Conservation (phyloP, 2,113 vertebrate species). For the Cacatua alba region DNA sequence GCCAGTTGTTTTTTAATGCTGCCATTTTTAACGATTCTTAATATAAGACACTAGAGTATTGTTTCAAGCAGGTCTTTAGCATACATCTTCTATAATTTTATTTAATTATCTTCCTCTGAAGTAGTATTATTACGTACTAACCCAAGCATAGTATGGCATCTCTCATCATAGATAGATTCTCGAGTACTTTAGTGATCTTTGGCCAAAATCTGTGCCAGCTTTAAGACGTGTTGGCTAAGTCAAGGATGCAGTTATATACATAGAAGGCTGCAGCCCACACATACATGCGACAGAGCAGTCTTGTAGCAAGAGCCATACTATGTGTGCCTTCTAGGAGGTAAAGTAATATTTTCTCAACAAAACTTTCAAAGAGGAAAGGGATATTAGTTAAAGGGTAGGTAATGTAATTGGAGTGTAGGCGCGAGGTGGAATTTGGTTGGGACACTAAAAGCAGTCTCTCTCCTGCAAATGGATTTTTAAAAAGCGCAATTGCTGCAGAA, state of each 20-base stretch:
- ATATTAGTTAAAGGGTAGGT: neutral
- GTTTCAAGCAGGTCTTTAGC: neutral
- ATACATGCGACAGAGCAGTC: neutral
- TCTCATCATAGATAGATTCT: neutral
- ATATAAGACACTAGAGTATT: neutral
- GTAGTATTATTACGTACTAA: neutral
- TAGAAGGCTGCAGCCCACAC: neutral
- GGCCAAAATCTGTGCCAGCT: neutral
- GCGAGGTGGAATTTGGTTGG: neutral
- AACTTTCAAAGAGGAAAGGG: neutral
- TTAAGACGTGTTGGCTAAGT: neutral
- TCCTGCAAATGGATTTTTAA: neutral
- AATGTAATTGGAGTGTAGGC: neutral
- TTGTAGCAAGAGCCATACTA: neutral
- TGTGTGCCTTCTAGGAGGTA: neutral
- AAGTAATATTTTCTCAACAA: neutral
- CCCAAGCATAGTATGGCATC: neutral
- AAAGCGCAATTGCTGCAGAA: neutral
- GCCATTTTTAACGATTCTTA: constrained; percentile 28
- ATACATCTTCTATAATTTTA: neutral
- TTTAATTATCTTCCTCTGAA: neutral
- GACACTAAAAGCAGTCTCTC: neutral
- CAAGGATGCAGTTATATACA: neutral
- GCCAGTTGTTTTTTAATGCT: neutral
- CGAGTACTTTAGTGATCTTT: neutral